Base-by-base conservation (phyloP, 2,113 vertebrate species). In the Pangasianodon gigas region DNA sequence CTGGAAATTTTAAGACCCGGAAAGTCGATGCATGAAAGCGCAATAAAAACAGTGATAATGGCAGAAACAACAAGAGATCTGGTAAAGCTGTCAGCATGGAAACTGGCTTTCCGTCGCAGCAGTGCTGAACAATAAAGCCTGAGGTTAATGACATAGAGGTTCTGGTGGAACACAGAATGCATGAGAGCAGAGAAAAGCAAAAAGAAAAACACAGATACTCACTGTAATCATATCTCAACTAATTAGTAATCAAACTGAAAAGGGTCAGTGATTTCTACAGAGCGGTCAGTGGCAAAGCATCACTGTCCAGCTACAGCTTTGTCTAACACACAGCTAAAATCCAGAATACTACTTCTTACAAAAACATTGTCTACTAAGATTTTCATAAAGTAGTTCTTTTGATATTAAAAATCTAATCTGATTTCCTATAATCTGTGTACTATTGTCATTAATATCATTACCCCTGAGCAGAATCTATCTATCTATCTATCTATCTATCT, bases 61-160 rank as follows among this genome's bases (percentile, higher is more conserved):
- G 65, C 69, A 79, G 83, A 84, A 85, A 89, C 88, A 85, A 85
- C 88, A 85, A 79, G 84, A 89, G 83, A 62, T 80, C 69, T 52
- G 88, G 83, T 89, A 80, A 86, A 86, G 46, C 84, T 80, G 89
- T 85, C 88, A 56, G 83, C 56, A 60, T 77, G 83, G 88, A 56
- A 65, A 60, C 74, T 80, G 83, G 69, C 88, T 89, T 89, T 89
- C 88, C 46, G 48, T 21, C 41, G 52, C 82, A 89, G 71, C 18
- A 16, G 69, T 26, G 44, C 48, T 26, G 32, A 69, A 41, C 62
- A 69, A 83, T 29, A 83, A 37, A 83, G 32, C 48, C 62, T n/a
- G 65, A 71, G 79, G 62, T 88, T 88, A 88, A 88, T 74, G 87
- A 58, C 62, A 88, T 32, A 6, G 37, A 56, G 52, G 87, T 82